Base-by-base conservation (phyloP, 1,140 invertebrate genomes). In the Matsumurasca onukii region DNA sequence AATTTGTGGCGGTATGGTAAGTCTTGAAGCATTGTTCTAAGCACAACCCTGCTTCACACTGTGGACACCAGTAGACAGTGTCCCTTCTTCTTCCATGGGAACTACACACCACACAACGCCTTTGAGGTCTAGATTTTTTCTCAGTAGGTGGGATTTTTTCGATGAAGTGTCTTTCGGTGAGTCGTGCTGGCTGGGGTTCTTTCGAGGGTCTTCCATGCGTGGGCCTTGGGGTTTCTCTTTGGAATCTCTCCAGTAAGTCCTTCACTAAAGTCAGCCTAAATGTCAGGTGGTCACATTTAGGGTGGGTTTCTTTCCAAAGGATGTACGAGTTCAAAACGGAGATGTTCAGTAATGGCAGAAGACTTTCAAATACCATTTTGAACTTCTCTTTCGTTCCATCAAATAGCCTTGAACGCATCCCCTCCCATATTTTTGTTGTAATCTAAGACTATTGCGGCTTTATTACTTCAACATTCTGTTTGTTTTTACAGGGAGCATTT, bases 371-470 rank as follows among this genome's bases (percentile, higher is more conserved):
- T n/a, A n/a, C n/a, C n/a, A n/a, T n/a, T n/a, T n/a, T n/a, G n/a
- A n/a, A n/a, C n/a, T n/a, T n/a, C n/a, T n/a, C n/a, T n/a, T 45
- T n/a, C 39, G 9, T 45, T 45, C 39, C 39, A 45, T 45, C n/a
- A 12, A n/a, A n/a, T 45, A 45, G n/a, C 39, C 39, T 45, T 45
- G n/a, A 45, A n/a, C 39, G n/a, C n/a, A 12, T 45, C 9, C 9
- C n/a, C 39, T 45, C 39, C n/a, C 39, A 45, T 45, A 45, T 45
- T n/a, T 20, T 51, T 51, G n/a, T n/a, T n/a, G n/a, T n/a, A n/a
- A n/a, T n/a, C n/a, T n/a, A n/a, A n/a, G n/a, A n/a, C n/a, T n/a
- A 5, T 22, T n/a, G n/a, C 5, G 49, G 17, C n/a, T 9, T 9
- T 20, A 20, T 22, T 45, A 45, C n/a, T n/a, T n/a, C 9, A 9